A percentile compares a stretch with the other conserved stretches of the same genome.
These are phyloP conservation scores for Pyrocoelia pectoralis DNA, from an alignment of 2,888 invertebrate genomes.

Conservation along the genomic window DNA sequence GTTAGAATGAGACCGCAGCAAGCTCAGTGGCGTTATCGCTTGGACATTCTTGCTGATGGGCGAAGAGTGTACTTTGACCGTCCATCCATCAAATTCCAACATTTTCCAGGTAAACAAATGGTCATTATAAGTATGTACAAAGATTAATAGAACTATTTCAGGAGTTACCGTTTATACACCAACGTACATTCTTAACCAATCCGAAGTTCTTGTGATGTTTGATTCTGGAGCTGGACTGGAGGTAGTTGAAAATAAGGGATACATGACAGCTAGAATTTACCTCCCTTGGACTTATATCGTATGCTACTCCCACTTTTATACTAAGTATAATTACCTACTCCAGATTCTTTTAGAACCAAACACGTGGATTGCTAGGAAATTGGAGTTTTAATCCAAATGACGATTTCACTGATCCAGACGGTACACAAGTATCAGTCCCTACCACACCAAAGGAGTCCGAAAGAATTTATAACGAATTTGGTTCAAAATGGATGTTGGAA, in stretches of 20 bases:
- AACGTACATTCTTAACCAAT: constrained; percentile 88
- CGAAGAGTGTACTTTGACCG: constrained; percentile 88
- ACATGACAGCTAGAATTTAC: constrained; percentile 84
- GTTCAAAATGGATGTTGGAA: constrained; percentile 81
- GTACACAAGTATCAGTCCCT: constrained; percentile 63
- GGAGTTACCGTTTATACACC: constrained; percentile 94
- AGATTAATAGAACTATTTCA: no score
- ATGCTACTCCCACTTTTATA: constrained; percentile 58
- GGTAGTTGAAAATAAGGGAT: constrained; percentile 88
- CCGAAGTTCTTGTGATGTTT: constrained; percentile 94
- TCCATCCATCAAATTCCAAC: constrained; percentile 86
- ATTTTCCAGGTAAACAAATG: constrained; percentile 88
- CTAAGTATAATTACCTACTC: no score
- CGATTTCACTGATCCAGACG: constrained; percentile 82
- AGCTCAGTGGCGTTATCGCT: constrained; percentile 88
- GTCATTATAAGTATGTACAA: no score
- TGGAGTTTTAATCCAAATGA: constrained; percentile 87
- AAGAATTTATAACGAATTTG: constrained; percentile 79
- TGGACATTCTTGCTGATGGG: constrained; percentile 91
- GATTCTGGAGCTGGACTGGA: constrained; percentile 93
- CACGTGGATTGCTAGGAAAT: constrained; percentile 87
- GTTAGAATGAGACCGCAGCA: constrained; percentile 83
- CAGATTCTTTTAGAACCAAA: constrained; percentile 82
- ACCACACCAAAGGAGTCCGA: constrained; percentile 74
- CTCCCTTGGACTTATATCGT: constrained; percentile 90